Percentiles rank a stretch among this genome's conserved stretches.
phyloP scores from a whole-genome alignment of 92 coral and sea anemone species.

The Siderastrea radians region DNA sequence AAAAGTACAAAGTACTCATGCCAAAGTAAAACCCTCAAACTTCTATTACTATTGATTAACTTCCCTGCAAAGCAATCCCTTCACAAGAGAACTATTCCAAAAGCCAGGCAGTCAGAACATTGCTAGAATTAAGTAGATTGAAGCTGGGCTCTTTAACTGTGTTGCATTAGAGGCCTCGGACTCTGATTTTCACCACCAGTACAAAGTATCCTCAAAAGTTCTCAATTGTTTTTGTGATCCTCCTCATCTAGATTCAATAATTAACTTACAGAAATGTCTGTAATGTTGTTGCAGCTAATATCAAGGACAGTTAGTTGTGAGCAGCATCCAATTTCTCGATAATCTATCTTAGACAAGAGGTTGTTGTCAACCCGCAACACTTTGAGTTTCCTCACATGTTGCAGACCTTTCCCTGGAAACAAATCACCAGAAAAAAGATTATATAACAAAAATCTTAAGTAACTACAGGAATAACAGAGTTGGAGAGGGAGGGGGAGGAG shows the following conservation, averaged over 20 bases:
- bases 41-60: no score
- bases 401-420: conserved; percentile 81
- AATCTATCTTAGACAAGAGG: conserved; percentile 68
- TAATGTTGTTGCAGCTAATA: conserved; percentile 82
- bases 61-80: no score
- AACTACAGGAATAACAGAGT: neutral
- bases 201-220: neutral
- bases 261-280: conserved; percentile 85
- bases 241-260: neutral
- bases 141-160: no score
- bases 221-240: neutral
- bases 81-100: no score
- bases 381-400: conserved; percentile 83
- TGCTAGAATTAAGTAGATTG: no score
- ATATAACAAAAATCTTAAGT: neutral
- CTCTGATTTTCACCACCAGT: no score
- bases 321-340: conserved; percentile 87
- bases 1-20: no score
- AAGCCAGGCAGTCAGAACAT: no score
- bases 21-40: no score
- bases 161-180: no score
- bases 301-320: conserved; percentile 87
- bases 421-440: neutral
- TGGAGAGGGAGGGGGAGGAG: no score
- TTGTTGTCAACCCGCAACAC: conserved; percentile 89